Percentiles rank a stretch among this genome's conserved stretches.
Conservation (phyloP, 1,140 invertebrate species). For the Lepidurus couesii region DNA sequence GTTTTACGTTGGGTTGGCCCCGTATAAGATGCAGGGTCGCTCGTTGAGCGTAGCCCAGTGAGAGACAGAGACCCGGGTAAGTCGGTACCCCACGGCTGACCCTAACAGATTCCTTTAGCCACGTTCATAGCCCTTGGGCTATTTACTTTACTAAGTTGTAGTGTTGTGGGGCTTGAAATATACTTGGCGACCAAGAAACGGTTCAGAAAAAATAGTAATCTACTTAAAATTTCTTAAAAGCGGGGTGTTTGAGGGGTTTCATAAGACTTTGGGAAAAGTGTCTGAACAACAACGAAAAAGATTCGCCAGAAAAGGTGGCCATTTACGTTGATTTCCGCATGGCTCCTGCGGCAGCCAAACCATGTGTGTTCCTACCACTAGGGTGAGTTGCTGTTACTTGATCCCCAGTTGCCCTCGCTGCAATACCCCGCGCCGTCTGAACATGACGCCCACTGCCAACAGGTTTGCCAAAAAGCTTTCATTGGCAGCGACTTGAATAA, state of each 20-base stretch:
- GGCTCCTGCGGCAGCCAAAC: constrained; percentile 5
- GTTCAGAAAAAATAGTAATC: no score
- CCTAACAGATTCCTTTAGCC: not conserved
- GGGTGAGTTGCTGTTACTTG: constrained; percentile 12
- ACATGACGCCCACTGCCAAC: constrained; percentile 16
- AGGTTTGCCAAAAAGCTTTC: constrained; percentile 17
- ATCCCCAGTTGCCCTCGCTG: not conserved
- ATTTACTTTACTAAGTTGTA: not conserved
- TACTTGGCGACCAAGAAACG: no score
- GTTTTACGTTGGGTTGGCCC: not conserved
- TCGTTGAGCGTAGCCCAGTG: constrained; percentile 10
- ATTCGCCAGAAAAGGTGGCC: not conserved
- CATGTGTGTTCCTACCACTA: constrained; percentile 21
- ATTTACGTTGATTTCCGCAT: not conserved
- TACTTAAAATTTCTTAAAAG: no score
- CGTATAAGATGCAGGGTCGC: constrained; percentile 11
- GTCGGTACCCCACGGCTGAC: not conserved
- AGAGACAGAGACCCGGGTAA: not conserved
- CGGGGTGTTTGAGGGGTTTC: not conserved
- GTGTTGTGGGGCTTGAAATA: not conserved
- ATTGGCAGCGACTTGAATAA: constrained; percentile 2
- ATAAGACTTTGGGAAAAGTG: not conserved
- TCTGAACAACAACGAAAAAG: not conserved
- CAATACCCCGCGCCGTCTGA: not conserved
- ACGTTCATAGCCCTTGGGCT: not conserved